Conservation (phyloP, 2,888 invertebrate species). For the Drosophila testacea region DNA sequence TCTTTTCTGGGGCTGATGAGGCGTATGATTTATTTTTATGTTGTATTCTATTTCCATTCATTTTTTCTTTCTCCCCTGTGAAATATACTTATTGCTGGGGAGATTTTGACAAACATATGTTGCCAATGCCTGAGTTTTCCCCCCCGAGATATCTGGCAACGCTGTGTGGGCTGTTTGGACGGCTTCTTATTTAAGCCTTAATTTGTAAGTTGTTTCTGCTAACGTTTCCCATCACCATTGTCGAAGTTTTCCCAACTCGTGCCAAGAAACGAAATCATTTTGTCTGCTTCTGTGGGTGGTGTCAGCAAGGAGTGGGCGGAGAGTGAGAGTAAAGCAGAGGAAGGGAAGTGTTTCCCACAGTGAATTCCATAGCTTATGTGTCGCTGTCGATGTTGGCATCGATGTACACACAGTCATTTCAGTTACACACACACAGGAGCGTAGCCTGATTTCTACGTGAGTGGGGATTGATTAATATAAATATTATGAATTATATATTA, state of each 20-base stretch:
- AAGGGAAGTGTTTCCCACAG: slow-evolving; percentile 37
- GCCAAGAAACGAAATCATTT: slow-evolving; percentile 64
- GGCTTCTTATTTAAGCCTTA: slow-evolving; percentile 68
- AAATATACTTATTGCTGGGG: slow-evolving; percentile 43
- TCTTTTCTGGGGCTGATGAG: slow-evolving; percentile 73
- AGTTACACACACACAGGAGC: slow-evolving; percentile 19
- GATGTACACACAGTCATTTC: slow-evolving; percentile 29
- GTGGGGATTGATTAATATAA: slow-evolving; percentile 11
- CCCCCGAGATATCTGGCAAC: slow-evolving; percentile 45
- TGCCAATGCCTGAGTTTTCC: slow-evolving; percentile 34
- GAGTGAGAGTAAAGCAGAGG: background rate
- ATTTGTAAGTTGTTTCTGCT: slow-evolving; percentile 64
- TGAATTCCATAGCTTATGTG: slow-evolving; percentile 56
- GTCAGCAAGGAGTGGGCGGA: slow-evolving; percentile 7
- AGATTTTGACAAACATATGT: slow-evolving; percentile 58
- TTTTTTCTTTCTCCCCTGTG: slow-evolving; percentile 21
- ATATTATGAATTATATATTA: background rate
- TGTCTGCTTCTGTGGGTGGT: slow-evolving; percentile 24
- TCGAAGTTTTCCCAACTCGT: slow-evolving; percentile 60
- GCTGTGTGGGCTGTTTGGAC: slow-evolving; percentile 16
- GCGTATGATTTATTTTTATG: slow-evolving; percentile 80
- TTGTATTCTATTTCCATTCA: slow-evolving; percentile 54
- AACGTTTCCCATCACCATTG: slow-evolving; percentile 62
- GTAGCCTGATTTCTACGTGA: slow-evolving; percentile 38
- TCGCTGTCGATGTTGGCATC: slow-evolving; percentile 39